Evolutionary conservation across 2,888 invertebrate genomes (phyloP).

Genomic region (Sepiola atlantica): DNA sequence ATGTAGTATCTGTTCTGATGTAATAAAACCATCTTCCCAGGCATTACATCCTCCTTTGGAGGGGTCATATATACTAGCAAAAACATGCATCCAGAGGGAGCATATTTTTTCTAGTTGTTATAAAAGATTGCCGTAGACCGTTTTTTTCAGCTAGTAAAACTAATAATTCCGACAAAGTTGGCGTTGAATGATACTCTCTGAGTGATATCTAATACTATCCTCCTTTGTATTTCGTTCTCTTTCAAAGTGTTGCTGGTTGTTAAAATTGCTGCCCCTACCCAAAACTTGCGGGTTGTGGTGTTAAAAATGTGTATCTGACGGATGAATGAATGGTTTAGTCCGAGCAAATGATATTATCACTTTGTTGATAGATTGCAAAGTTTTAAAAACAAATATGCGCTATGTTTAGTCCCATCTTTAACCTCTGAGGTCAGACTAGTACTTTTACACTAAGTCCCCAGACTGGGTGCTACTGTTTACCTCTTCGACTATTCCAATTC

Average conservation of each 20-base stretch:
- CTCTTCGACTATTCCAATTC: not conserved
- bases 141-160: too few relatives aligned
- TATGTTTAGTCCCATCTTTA: not conserved
- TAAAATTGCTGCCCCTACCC: not conserved
- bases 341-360: not conserved
- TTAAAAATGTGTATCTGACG: not conserved
- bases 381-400: not conserved
- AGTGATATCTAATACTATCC: not conserved
- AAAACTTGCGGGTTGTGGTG: not conserved
- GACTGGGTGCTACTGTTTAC: not conserved
- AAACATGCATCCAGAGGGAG: too few relatives aligned
- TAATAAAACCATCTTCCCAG: too few relatives aligned
- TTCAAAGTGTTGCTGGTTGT: not conserved
- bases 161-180: not conserved
- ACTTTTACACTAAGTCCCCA: not conserved
- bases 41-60: too few relatives aligned
- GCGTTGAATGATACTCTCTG: not conserved
- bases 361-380: not conserved
- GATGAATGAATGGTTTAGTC: not conserved
- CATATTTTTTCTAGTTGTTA: too few relatives aligned
- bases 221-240: not conserved
- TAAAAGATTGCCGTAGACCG: too few relatives aligned
- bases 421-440: not conserved
- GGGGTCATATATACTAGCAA: too few relatives aligned
- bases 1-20: too few relatives aligned